phyloP scores from a whole-genome alignment of 1,140 invertebrate species.

The Magallana ariakensis region DNA sequence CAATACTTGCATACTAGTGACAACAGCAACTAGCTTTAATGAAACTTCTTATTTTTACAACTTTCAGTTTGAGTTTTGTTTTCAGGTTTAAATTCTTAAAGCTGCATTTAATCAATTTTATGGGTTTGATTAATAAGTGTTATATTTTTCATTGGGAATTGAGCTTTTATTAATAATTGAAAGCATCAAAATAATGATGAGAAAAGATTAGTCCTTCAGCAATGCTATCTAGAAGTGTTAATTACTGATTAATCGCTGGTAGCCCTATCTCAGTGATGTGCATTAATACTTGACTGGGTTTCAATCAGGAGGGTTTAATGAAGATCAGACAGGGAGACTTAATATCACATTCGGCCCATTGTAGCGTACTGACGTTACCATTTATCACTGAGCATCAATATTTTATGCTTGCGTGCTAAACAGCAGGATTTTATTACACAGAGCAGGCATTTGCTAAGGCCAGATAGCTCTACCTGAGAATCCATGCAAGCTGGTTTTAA shows the following conservation, averaged over 20 bases:
- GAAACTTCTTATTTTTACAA: no score
- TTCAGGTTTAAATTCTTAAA: no score
- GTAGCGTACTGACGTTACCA: constrained; percentile 15
- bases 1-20: no score
- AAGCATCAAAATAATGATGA: constrained; percentile 24
- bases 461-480: constrained; percentile 42
- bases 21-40: no score
- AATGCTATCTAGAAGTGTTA: constrained; percentile 39
- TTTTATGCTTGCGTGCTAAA: constrained; percentile 42
- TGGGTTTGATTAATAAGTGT: background rate
- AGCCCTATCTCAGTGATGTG: constrained; percentile 1
- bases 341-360: constrained; percentile 31
- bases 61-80: no score
- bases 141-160: background rate
- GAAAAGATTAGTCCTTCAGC: constrained; percentile 23
- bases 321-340: constrained; percentile 12
- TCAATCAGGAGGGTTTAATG: constrained; percentile 37
- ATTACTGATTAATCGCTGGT: constrained; percentile 40
- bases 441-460: constrained; percentile 31
- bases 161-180: background rate
- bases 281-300: constrained; percentile 41
- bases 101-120: no score
- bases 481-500: constrained; percentile 16
- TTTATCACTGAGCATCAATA: constrained; percentile 40
- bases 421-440: constrained; percentile 35